Evolutionary conservation across 2,797 vertebrate species (phyloP).

Genomic region (Anisognathus igniventris): DNA sequence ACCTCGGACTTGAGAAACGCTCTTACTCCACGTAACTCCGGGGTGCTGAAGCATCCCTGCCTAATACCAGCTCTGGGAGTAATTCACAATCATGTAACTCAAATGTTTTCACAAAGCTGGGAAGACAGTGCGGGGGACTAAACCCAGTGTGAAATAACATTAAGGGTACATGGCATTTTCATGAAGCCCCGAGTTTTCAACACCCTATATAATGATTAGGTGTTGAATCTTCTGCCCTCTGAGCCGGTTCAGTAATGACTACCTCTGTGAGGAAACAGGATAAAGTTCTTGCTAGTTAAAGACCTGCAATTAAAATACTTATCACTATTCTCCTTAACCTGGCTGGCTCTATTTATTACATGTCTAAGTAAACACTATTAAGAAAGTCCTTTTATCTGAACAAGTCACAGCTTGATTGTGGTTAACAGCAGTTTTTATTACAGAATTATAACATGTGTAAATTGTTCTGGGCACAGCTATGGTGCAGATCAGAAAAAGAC

Average conservation of each 20-base stretch:
- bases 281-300: not conserved
- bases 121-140: not conserved
- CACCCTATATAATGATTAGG: not conserved
- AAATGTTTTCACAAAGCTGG: not conserved
- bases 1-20: not conserved
- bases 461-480: not conserved
- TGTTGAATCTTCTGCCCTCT: not conserved
- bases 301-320: slow-evolving; percentile 18
- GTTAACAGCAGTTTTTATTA: slow-evolving; percentile 1
- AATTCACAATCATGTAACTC: rapidly evolving
- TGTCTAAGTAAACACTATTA: not conserved
- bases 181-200: not conserved
- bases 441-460: not conserved
- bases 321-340: not conserved
- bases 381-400: slow-evolving; percentile 8
- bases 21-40: rapidly evolving
- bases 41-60: not conserved
- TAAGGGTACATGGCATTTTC: not conserved
- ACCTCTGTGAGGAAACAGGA: not conserved
- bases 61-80: not conserved
- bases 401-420: not conserved
- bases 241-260: not conserved
- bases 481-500: not conserved
- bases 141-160: not conserved
- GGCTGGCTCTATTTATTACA: not conserved